These are phyloP conservation scores for Alsophila aescularia DNA, from an alignment of 2,888 invertebrate species.

Conservation along the genomic window DNA sequence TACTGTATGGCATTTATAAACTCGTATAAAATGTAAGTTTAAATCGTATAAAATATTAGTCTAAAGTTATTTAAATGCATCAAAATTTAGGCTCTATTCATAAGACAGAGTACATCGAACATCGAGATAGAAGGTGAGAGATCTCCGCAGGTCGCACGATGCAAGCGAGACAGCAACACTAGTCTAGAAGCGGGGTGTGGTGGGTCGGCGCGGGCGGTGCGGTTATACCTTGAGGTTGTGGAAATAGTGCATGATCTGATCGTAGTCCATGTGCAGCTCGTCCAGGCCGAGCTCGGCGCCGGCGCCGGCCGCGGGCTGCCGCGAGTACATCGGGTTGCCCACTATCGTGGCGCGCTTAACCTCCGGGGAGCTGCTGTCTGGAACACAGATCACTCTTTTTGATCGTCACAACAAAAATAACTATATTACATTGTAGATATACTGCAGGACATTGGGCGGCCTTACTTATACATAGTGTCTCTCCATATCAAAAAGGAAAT, in stretches of 20 bases:
- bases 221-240: conserved; percentile 96
- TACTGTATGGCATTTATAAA: conserved; percentile 76
- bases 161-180: conserved; percentile 78
- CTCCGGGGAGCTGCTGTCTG: conserved; percentile 83
- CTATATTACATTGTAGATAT: too few species aligned
- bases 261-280: conserved; percentile 97
- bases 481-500: too few species aligned
- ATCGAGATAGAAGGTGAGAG: conserved; percentile 57
- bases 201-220: conserved; percentile 66
- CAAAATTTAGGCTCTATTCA: conserved; percentile 80
- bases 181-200: conserved; percentile 71
- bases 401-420: too few species aligned
- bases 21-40: conserved; percentile 64
- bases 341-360: conserved; percentile 94
- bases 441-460: too few species aligned
- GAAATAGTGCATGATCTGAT: conserved; percentile 99
- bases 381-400: not conserved
- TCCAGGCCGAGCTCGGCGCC: conserved; percentile 88
- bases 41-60: conserved; percentile 72
- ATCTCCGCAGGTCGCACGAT: conserved; percentile 55
- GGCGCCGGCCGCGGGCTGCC: conserved; percentile 60
- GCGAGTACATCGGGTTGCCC: conserved; percentile 95
- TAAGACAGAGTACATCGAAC: conserved; percentile 76
- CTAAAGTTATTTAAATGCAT: conserved; percentile 75
- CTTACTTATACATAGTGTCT: too few species aligned